Evolutionary conservation across 2,888 invertebrate genomes (phyloP).

Genomic region (Parapristionchus giblindavisi): DNA sequence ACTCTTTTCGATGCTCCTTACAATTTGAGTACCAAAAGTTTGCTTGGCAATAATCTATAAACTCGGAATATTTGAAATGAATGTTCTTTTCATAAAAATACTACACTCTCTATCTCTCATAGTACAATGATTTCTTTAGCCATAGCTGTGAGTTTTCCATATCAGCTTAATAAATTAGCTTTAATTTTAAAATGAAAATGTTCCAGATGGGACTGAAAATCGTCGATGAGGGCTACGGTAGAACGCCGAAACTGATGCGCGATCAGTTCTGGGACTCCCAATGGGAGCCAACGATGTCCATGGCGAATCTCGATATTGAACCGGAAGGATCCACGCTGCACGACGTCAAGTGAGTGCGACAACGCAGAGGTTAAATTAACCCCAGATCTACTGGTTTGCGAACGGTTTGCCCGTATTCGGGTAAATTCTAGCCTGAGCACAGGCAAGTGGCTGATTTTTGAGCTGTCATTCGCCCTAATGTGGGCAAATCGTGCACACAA

Average conservation of each 20-base stretch:
- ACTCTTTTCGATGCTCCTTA: too few species aligned
- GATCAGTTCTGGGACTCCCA: slow-evolving; percentile 59
- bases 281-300: slow-evolving; percentile 57
- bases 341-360: slow-evolving; percentile 49
- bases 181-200: not conserved
- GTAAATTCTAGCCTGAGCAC: too few species aligned
- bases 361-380: not conserved
- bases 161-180: not conserved
- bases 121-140: not conserved
- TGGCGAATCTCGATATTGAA: slow-evolving; percentile 26
- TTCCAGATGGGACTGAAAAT: slow-evolving; percentile 58
- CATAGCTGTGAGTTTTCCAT: not conserved
- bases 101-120: not conserved
- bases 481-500: too few species aligned
- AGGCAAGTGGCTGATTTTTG: too few species aligned
- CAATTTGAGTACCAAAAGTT: too few species aligned
- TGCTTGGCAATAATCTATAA: too few species aligned
- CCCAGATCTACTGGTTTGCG: too few species aligned
- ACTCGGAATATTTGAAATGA: not conserved
- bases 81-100: not conserved
- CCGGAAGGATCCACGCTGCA: slow-evolving; percentile 49
- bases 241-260: slow-evolving; percentile 51
- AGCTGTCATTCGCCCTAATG: too few species aligned
- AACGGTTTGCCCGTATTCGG: too few species aligned
- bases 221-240: slow-evolving; percentile 57